Conservation (phyloP, 1,140 invertebrate genomes). For the Lepidurus couesii region DNA sequence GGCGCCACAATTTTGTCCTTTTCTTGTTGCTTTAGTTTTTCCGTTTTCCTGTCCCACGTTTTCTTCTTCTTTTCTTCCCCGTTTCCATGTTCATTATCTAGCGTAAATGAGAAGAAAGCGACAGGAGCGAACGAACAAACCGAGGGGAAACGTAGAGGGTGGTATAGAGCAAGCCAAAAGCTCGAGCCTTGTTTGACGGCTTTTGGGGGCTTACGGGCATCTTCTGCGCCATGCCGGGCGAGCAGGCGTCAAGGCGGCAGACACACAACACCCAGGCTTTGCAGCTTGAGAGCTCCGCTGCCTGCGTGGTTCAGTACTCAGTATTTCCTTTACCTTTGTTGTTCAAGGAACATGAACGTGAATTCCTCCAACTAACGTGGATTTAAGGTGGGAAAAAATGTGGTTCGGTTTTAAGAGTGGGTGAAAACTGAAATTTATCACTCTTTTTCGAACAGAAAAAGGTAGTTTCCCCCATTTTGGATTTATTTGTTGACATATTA, state of each 20-base stretch:
- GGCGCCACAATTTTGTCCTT: slow-evolving; percentile 11
- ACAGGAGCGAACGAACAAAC: slow-evolving; percentile 8
- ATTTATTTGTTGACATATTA: not conserved
- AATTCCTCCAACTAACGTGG: slow-evolving; percentile 17
- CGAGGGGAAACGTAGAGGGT: slow-evolving; percentile 13
- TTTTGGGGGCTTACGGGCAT: slow-evolving; percentile 18
- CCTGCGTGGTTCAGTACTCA: not conserved
- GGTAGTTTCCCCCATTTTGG: not conserved
- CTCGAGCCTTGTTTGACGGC: slow-evolving; percentile 13
- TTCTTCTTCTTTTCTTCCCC: not conserved
- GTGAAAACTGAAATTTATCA: not conserved
- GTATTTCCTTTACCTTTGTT: slow-evolving; percentile 11
- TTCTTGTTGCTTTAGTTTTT: not conserved
- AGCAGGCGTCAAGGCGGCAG: slow-evolving; percentile 20
- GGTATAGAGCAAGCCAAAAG: not conserved
- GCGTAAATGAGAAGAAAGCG: slow-evolving; percentile 21
- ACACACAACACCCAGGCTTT: slow-evolving; percentile 6
- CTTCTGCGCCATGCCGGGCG: slow-evolving; percentile 2
- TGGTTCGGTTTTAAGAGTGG: not conserved
- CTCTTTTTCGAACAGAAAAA: not conserved
- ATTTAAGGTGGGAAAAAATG: not conserved
- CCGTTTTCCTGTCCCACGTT: not conserved
- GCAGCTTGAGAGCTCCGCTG: slow-evolving; percentile 7
- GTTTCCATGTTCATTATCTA: slow-evolving; percentile 15
- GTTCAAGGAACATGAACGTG: not conserved